phyloP scores from a whole-genome alignment of 2,888 invertebrate genomes.

The Crossocerus cetratus region DNA sequence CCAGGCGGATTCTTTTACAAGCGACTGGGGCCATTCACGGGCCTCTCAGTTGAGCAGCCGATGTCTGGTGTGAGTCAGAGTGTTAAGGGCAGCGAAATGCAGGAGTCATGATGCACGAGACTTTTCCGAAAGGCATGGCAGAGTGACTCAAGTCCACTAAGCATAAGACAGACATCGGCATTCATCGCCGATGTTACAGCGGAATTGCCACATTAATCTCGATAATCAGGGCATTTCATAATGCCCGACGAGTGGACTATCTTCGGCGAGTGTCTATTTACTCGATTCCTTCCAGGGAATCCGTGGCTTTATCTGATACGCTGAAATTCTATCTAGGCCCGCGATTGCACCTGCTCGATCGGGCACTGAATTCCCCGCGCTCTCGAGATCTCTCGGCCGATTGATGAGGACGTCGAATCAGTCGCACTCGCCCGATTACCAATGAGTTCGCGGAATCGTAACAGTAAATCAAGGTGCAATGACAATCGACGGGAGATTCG shows the following conservation, averaged over 20 bases:
- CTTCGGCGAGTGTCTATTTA: too few species aligned
- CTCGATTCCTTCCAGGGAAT: neutral
- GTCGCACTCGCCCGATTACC: too few species aligned
- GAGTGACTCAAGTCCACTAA: too few species aligned
- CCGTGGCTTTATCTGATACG: neutral
- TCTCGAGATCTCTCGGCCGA: too few species aligned
- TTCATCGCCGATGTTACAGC: too few species aligned
- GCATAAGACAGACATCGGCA: too few species aligned
- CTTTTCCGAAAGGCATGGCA: neutral
- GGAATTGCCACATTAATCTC: too few species aligned
- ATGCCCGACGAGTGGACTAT: too few species aligned
- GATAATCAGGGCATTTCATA: too few species aligned
- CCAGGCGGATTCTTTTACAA: neutral
- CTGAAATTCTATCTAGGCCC: neutral
- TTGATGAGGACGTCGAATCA: too few species aligned
- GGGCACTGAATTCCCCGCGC: too few species aligned
- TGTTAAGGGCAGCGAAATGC: slow-evolving; percentile 39
- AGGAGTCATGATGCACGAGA: slow-evolving; percentile 33
- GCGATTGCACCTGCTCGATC: slow-evolving; percentile 6
- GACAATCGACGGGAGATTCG: slow-evolving; percentile 50
- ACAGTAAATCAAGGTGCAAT: slow-evolving; percentile 16
- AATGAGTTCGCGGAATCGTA: slow-evolving; percentile 29
- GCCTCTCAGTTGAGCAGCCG: neutral
- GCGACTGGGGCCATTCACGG: neutral
- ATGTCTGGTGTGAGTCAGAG: slow-evolving; percentile 25